Conservation (phyloP, 2,113 vertebrate species). For the Nibea albiflora region DNA sequence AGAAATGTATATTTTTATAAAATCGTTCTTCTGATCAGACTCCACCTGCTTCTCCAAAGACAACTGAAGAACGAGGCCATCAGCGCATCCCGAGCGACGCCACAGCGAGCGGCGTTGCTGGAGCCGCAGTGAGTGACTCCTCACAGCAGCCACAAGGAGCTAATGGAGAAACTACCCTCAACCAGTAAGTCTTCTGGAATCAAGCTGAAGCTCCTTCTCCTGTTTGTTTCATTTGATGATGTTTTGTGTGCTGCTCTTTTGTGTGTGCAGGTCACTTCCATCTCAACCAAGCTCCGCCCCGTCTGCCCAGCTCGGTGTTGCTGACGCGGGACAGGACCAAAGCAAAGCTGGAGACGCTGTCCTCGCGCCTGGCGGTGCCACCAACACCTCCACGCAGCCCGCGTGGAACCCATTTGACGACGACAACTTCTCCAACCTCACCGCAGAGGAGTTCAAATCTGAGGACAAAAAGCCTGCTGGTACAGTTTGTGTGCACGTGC, state of each 20-base stretch:
- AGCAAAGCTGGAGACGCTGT: conserved; percentile 33
- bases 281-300: conserved; percentile 84
- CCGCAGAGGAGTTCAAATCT: conserved; percentile 90
- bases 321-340: conserved; percentile 66
- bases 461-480: conserved; percentile 90
- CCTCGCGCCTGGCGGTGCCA: conserved; percentile 67
- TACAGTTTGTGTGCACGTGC: conserved; percentile 64
- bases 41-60: conserved; percentile 87
- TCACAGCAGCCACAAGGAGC: conserved; percentile 90
- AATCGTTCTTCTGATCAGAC: conserved; percentile 54
- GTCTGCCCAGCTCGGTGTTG: conserved; percentile 62
- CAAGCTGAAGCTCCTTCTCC: background rate
- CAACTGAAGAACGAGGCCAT: conserved; percentile 86
- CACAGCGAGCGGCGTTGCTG: conserved; percentile 86
- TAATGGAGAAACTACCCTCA: conserved; percentile 88
- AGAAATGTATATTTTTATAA: background rate
- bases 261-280: conserved; percentile 85
- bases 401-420: conserved; percentile 97
- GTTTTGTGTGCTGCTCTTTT: background rate
- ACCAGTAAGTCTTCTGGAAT: conserved; percentile 86
- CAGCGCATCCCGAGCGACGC: conserved; percentile 89
- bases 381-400: conserved; percentile 61
- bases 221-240: background rate
- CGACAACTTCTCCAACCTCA: conserved; percentile 94
- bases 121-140: conserved; percentile 87